phyloP scores from a whole-genome alignment of 2,888 invertebrate genomes.

The Heteromyza rotundicornis region DNA sequence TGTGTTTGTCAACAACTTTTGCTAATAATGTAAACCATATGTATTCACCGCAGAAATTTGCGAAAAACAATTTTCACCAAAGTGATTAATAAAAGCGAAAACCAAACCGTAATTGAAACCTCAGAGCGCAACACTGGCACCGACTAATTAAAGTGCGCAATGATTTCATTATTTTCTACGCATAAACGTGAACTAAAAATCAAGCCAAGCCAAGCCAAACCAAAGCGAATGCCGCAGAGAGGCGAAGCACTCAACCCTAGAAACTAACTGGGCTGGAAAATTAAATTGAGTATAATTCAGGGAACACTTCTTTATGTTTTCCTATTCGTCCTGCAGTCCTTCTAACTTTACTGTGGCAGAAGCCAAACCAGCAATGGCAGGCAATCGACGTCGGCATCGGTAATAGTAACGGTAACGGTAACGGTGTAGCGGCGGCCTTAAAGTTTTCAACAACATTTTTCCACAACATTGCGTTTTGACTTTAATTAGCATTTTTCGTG shows the following conservation, averaged over 20 bases:
- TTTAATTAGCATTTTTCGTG: constrained; percentile 44
- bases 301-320: constrained; percentile 5
- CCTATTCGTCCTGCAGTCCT: neutral
- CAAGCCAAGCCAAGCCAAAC: constrained; percentile 11
- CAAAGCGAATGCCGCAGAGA: neutral
- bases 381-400: neutral
- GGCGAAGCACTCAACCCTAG: constrained; percentile 8
- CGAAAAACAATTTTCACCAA: too few species aligned
- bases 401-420: constrained; percentile 13
- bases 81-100: too few species aligned
- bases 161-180: constrained; percentile 58
- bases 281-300: constrained; percentile 21
- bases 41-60: too few species aligned
- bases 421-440: constrained; percentile 24
- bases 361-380: neutral
- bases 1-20: too few species aligned
- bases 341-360: neutral
- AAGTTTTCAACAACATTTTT: constrained; percentile 42
- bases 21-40: too few species aligned
- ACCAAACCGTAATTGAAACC: constrained; percentile 21
- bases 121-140: constrained; percentile 21
- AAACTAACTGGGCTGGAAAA: constrained; percentile 20
- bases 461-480: constrained; percentile 49
- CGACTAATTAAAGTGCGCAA: constrained; percentile 41
- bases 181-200: constrained; percentile 48